These are phyloP conservation scores for Zalophus californianus DNA, from an alignment of 2,797 vertebrate species.

Conservation along the genomic window DNA sequence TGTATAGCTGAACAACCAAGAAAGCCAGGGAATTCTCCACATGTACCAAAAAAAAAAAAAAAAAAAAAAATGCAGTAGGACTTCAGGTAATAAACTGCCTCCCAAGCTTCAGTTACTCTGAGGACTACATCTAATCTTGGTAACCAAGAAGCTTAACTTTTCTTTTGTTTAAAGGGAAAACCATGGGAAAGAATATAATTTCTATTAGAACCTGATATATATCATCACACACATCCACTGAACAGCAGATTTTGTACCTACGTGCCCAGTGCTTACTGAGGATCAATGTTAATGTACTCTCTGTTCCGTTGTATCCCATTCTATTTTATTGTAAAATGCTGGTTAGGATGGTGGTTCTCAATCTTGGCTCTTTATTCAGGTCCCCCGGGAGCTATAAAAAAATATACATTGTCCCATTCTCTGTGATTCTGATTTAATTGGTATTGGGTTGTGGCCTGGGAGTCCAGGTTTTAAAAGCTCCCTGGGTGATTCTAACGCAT, in stretches of 20 bases:
- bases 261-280: not conserved
- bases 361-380: not conserved
- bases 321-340: not conserved
- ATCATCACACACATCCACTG: not conserved
- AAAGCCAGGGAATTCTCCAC: not conserved
- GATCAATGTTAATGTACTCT: not conserved
- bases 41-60: not conserved
- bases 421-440: constrained; percentile 44
- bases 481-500: not conserved
- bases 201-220: not conserved
- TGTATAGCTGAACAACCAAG: not conserved
- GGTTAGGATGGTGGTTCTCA: not conserved
- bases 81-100: not conserved
- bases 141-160: not conserved
- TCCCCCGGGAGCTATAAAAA: not conserved
- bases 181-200: not conserved
- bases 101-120: not conserved
- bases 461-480: constrained; percentile 48
- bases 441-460: not conserved
- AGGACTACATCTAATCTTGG: not conserved
- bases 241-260: not conserved
- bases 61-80: not conserved
- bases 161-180: not conserved
- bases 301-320: not conserved
- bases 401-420: not conserved